A percentile compares a stretch with the other conserved stretches of the same genome.
phyloP scores from a whole-genome alignment of 2,888 invertebrate genomes.

The Tinea semifulvella region DNA sequence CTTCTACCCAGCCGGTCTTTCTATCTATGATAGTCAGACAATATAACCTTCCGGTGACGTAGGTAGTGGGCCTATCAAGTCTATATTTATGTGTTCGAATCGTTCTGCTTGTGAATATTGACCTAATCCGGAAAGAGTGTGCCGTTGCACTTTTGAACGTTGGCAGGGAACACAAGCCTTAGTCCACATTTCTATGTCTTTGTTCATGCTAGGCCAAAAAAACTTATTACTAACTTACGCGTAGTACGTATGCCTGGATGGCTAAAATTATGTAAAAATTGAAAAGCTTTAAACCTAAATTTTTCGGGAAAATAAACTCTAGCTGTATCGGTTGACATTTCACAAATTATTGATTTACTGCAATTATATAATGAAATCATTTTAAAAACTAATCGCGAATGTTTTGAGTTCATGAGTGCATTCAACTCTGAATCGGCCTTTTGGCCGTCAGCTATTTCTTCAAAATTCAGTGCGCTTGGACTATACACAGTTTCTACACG shows the following conservation, averaged over 20 bases:
- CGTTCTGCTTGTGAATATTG: conserved; percentile 12
- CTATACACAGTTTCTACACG: too few relatives aligned
- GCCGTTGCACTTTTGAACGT: conserved; percentile 17
- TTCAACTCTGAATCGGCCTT: conserved; percentile 8
- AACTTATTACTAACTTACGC: conserved; percentile 7
- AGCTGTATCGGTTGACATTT: conserved; percentile 18
- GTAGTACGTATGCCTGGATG: conserved; percentile 15
- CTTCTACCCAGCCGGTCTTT: conserved; percentile 25
- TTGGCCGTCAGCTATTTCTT: conserved; percentile 8
- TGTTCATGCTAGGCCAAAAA: conserved; percentile 17
- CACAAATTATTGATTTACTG: conserved; percentile 18
- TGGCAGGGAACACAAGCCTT: conserved; percentile 17
- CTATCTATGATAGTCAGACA: conserved; percentile 23
- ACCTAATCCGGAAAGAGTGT: too few relatives aligned
- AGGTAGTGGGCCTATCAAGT: background rate
- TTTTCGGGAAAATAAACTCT: conserved; percentile 21
- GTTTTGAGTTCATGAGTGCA: background rate
- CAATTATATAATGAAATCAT: conserved; percentile 11
- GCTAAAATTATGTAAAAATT: conserved; percentile 19
- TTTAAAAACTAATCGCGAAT: conserved; percentile 14
- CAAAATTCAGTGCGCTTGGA: conserved; percentile 5
- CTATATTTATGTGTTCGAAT: background rate
- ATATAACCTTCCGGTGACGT: background rate
- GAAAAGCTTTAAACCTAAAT: conserved; percentile 19
- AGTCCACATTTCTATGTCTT: conserved; percentile 15